Conservation (phyloP, 2,888 invertebrate genomes). For the Hirtodrosophila trivittata region DNA sequence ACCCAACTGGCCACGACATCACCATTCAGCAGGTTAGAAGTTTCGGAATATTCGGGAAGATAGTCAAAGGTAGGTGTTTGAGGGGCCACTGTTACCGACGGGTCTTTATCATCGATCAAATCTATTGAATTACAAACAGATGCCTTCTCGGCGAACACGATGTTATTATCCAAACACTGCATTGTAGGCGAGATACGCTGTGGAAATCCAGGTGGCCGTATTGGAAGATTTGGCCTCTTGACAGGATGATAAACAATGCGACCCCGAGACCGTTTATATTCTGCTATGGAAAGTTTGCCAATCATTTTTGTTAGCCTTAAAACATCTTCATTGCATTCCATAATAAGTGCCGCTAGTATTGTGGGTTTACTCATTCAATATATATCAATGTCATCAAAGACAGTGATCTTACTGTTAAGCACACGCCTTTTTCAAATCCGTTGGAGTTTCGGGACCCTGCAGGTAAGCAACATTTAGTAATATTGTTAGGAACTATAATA, state of each 20-base stretch:
- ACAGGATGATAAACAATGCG: conserved; percentile 87
- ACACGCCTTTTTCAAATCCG: conserved; percentile 84
- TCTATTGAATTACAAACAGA: conserved; percentile 79
- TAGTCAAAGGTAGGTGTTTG: conserved; percentile 91
- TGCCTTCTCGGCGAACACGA: conserved; percentile 42
- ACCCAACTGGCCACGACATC: too few species aligned
- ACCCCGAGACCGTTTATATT: conserved; percentile 95
- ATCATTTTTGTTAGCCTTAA: conserved; percentile 84
- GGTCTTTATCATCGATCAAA: conserved; percentile 53
- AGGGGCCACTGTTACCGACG: conserved; percentile 37
- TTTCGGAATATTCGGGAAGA: conserved; percentile 96
- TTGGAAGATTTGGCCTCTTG: conserved; percentile 85
- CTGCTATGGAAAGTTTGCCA: conserved; percentile 90
- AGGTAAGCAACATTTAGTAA: conserved; percentile 4
- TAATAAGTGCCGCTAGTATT: conserved; percentile 21
- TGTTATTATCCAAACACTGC: conserved; percentile 41
- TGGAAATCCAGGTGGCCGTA: conserved; percentile 92
- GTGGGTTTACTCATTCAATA: conserved; percentile 82
- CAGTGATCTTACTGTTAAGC: conserved; percentile 92
- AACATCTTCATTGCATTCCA: conserved; percentile 77
- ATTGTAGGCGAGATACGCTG: conserved; percentile 85
- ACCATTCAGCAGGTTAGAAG: conserved; percentile 95
- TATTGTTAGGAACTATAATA: too few species aligned
- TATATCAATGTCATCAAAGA: conserved; percentile 87
- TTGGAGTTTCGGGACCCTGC: conserved; percentile 82